These are phyloP conservation scores for Crossocerus cetratus DNA, from an alignment of 2,888 invertebrate species.

Conservation along the genomic window DNA sequence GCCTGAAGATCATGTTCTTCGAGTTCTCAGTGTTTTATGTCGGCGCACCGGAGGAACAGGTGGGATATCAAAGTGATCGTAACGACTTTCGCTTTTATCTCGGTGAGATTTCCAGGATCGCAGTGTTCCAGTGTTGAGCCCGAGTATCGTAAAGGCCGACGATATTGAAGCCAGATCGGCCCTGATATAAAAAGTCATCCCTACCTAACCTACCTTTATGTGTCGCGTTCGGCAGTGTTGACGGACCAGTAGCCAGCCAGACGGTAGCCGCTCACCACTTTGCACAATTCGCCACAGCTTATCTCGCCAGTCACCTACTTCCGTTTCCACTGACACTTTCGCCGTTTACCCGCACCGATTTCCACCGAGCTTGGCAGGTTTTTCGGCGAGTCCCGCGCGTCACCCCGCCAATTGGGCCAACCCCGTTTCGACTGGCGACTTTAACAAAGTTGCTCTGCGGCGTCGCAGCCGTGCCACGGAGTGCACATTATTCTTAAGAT, in stretches of 20 bases:
- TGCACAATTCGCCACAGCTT: slow-evolving; percentile 55
- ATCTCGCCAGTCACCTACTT: slow-evolving; percentile 27
- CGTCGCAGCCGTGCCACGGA: too few relatives aligned
- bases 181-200: slow-evolving; percentile 13
- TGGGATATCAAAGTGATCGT: not conserved
- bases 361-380: slow-evolving; percentile 3
- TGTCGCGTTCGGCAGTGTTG: slow-evolving; percentile 19
- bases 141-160: not conserved
- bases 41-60: not conserved
- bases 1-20: not conserved
- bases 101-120: not conserved
- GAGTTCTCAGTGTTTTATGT: not conserved
- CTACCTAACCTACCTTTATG: slow-evolving; percentile 58
- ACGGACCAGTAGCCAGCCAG: slow-evolving; percentile 23
- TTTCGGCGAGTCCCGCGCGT: not conserved
- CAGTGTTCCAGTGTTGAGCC: not conserved
- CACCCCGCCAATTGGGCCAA: not conserved
- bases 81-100: not conserved
- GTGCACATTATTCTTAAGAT: too few relatives aligned
- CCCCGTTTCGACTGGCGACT: not conserved
- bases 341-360: not conserved
- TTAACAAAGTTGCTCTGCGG: too few relatives aligned
- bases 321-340: slow-evolving; percentile 48
- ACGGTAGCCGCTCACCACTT: slow-evolving; percentile 38
- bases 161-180: not conserved